phyloP scores from a whole-genome alignment of 1,140 invertebrate species.

The Andrena cerasifolii region DNA sequence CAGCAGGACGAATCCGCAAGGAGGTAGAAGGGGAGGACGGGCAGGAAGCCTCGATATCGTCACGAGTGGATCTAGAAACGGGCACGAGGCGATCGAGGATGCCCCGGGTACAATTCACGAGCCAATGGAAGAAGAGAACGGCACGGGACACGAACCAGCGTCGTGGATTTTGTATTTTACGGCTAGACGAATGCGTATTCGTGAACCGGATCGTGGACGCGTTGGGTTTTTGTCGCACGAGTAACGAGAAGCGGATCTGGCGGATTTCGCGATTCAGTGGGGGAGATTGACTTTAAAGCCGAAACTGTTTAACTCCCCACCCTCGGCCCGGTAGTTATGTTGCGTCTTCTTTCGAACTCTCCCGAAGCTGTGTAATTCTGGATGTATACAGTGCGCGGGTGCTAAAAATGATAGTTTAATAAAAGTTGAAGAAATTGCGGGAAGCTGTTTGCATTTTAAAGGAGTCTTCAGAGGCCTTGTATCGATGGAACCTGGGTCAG shows the following conservation, averaged over 20 bases:
- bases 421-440: conserved; percentile 42
- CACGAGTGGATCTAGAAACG: conserved; percentile 33
- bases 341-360: neutral
- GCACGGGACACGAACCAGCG: too few relatives aligned
- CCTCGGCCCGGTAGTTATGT: neutral
- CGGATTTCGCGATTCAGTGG: conserved; percentile 34
- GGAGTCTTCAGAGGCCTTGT: neutral
- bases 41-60: conserved; percentile 11
- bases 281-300: conserved; percentile 35
- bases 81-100: neutral
- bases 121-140: too few relatives aligned
- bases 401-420: conserved; percentile 38
- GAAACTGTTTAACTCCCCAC: neutral
- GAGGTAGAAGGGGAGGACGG: neutral
- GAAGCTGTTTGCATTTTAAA: conserved; percentile 50
- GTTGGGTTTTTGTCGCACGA: too few relatives aligned
- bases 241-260: too few relatives aligned
- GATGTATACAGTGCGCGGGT: neutral
- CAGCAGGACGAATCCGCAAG: neutral
- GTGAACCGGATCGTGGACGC: too few relatives aligned
- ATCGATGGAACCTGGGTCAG: neutral
- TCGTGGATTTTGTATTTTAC: too few relatives aligned
- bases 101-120: conserved; percentile 35
- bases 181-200: too few relatives aligned
- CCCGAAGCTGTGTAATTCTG: conserved; percentile 19